Base-by-base conservation (phyloP, 2,113 vertebrate species). In the Gorsachius goisagi region DNA sequence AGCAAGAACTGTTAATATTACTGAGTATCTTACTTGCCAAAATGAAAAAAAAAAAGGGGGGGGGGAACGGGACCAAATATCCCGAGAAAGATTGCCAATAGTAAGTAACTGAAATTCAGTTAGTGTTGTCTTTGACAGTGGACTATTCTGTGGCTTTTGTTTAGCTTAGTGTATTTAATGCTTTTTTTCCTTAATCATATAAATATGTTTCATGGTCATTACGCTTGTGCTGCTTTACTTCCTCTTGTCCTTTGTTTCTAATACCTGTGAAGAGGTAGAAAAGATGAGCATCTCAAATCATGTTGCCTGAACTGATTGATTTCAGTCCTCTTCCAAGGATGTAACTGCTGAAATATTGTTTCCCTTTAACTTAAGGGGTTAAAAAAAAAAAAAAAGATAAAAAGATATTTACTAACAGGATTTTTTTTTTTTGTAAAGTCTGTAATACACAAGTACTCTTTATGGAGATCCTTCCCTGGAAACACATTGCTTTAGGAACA, bases 201-300 rank as follows among this genome's bases (percentile, higher is more conserved):
- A 64, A n/a, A 64, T 32, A 11, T 4, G 6, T 63, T 35, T 6
- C 28, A 44, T 62, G 14, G 15, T 35, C 21, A 8, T 64, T n/a
- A 37, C 19, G 28, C 21, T 44, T 74, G 6, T 72, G 19, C 35
- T 50, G 8, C 49, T 9, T 47, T 53, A 23, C 22, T 90, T 11
- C 26, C 5, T 60, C 53, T 72, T 64, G 47, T 49, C 0, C 0
- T 23, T 85, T 66, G 20, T 63, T 5, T 78, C 12, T 50, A 2
- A 37, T 58, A 0, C 22, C 28, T 30, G 6, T 15, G 33, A 8
- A 6, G 3, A 23, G 27, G 22, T 23, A 2, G 23, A 11, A 21
- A 32, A 45, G 26, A 62, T 13, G 2, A 45, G 5, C 15, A 45
- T n/a, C 28, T 53, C 14, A 76, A 39, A 18, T 79, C 11, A 30